Evolutionary conservation across 2,113 vertebrate species (phyloP).

Genomic region (Hyla sarda): DNA sequence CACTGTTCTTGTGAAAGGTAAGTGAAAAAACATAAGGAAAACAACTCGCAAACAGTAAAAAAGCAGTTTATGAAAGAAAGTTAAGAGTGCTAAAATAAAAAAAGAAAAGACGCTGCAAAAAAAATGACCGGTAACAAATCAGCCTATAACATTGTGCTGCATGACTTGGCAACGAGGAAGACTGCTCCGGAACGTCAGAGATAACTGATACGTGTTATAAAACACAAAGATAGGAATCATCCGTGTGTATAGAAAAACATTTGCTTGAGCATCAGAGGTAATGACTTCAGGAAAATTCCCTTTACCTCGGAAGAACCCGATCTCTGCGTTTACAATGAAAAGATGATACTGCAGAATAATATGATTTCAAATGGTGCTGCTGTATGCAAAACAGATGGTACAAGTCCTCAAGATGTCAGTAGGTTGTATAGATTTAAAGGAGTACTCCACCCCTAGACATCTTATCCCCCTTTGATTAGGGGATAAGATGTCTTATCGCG

Average conservation of each 20-base stretch:
- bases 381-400: too few species aligned
- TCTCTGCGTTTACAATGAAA: background rate
- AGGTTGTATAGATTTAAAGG: background rate
- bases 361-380: too few species aligned
- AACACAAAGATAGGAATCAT: constrained; percentile 35
- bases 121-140: constrained; percentile 25
- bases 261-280: constrained; percentile 9
- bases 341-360: background rate
- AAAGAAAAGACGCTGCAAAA: background rate
- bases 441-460: too few species aligned
- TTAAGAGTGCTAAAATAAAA: background rate
- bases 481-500: too few species aligned
- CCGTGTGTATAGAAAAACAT: constrained; percentile 44
- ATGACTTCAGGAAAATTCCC: background rate
- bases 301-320: constrained; percentile 40
- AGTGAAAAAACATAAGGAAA: background rate
- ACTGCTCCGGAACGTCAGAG: constrained; percentile 21
- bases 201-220: constrained; percentile 31
- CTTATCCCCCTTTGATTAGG: too few species aligned
- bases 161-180: background rate
- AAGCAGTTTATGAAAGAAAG: background rate
- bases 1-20: background rate
- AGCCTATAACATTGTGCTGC: background rate
- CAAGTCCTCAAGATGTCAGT: background rate
- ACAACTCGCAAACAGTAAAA: background rate